Percentiles rank a stretch among this genome's conserved stretches.
Conservation (phyloP, 2,113 vertebrate genomes). For the Eudyptes chrysolophus region DNA sequence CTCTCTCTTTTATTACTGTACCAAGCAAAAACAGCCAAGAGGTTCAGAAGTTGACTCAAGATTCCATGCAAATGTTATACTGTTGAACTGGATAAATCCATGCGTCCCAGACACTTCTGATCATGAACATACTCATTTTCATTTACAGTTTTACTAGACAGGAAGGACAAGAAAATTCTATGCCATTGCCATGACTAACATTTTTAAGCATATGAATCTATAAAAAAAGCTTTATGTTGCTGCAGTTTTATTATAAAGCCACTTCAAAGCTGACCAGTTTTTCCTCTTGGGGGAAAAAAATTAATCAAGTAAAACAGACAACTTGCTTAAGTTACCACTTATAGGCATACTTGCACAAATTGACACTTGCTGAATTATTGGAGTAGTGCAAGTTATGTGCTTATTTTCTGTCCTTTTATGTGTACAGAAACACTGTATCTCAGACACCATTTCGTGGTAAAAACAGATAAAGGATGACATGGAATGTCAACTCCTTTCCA, state of each 20-base stretch:
- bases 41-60: neutral
- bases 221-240: neutral
- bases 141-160: neutral
- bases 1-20: neutral
- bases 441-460: neutral
- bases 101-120: neutral
- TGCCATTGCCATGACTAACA: neutral
- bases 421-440: neutral
- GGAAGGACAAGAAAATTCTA: neutral
- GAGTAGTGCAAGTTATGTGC: neutral
- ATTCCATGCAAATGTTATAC: neutral
- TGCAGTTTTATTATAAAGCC: neutral
- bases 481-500: neutral
- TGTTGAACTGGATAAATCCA: neutral
- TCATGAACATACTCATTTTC: neutral
- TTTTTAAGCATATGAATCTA: neutral
- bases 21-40: neutral
- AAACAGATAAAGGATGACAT: slow-evolving; percentile 21
- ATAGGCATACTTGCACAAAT: neutral
- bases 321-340: neutral
- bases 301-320: neutral
- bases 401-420: neutral
- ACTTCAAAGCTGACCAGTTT: neutral
- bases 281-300: neutral
- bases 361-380: neutral